Conservation (phyloP, 1,140 invertebrate species). For the Cydia pomonella region DNA sequence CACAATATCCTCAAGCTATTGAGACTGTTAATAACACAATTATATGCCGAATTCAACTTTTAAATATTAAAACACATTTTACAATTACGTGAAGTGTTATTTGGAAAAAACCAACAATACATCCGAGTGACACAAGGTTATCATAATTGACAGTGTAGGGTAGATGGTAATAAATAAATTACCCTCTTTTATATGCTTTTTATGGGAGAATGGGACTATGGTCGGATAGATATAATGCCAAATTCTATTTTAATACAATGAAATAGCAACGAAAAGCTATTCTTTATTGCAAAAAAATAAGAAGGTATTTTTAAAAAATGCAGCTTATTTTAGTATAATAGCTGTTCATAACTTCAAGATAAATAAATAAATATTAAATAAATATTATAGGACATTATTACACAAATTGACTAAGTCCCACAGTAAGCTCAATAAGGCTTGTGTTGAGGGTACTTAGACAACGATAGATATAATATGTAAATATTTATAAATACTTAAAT, state of each 20-base stretch:
- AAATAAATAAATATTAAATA: too few relatives aligned
- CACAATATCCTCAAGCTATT: background rate
- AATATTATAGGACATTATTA: too few relatives aligned
- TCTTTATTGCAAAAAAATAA: too few relatives aligned
- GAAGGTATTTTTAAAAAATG: too few relatives aligned
- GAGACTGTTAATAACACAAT: background rate
- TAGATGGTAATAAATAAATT: background rate
- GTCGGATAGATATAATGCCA: background rate
- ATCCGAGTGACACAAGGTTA: background rate
- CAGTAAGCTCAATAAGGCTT: too few relatives aligned
- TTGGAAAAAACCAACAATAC: background rate
- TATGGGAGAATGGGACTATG: background rate
- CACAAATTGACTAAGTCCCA: too few relatives aligned
- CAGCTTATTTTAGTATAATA: too few relatives aligned
- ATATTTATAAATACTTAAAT: too few relatives aligned
- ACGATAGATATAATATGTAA: too few relatives aligned
- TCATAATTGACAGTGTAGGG: background rate
- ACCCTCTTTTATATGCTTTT: background rate
- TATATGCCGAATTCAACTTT: background rate
- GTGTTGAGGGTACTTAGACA: too few relatives aligned
- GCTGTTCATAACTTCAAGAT: too few relatives aligned
- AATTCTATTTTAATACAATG: background rate
- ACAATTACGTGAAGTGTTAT: background rate
- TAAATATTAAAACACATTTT: background rate
- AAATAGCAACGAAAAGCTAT: too few relatives aligned